phyloP scores from a whole-genome alignment of 2,113 vertebrate species.

The Leptocoma aspasia region DNA sequence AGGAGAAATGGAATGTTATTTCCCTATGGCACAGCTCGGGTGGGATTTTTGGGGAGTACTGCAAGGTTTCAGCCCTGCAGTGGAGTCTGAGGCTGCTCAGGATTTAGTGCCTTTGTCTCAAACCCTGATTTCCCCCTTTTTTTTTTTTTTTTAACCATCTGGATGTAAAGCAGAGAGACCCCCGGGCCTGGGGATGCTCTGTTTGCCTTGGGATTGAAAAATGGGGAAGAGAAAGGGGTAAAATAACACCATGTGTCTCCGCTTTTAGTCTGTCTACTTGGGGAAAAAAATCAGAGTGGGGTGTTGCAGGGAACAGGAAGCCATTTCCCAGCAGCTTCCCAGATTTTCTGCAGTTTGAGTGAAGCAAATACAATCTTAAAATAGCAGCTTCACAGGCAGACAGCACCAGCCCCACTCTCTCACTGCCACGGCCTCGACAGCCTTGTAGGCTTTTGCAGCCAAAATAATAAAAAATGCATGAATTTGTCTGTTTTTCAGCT shows the following conservation, averaged over 20 bases:
- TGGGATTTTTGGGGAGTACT: background rate
- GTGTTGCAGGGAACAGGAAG: background rate
- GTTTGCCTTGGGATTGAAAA: background rate
- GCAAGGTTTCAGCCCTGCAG: background rate
- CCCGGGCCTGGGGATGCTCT: rapidly evolving
- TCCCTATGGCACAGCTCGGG: background rate
- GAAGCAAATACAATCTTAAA: conserved; percentile 25
- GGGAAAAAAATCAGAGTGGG: background rate
- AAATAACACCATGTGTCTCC: background rate
- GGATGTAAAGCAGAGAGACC: background rate
- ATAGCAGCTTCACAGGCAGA: conserved; percentile 17
- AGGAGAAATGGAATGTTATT: background rate
- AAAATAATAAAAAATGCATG: background rate
- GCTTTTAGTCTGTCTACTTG: background rate
- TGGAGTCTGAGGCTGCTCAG: background rate
- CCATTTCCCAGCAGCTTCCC: conserved; percentile 43
- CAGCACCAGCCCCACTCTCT: background rate
- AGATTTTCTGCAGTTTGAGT: background rate
- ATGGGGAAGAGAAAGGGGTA: background rate
- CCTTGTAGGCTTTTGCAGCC: background rate
- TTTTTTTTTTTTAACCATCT: background rate
- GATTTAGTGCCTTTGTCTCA: background rate
- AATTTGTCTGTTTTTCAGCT: background rate
- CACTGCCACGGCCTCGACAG: background rate
- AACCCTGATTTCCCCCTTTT: background rate